Conservation (phyloP, 2,797 vertebrate genomes). For the Gymnopithys bicolor region DNA sequence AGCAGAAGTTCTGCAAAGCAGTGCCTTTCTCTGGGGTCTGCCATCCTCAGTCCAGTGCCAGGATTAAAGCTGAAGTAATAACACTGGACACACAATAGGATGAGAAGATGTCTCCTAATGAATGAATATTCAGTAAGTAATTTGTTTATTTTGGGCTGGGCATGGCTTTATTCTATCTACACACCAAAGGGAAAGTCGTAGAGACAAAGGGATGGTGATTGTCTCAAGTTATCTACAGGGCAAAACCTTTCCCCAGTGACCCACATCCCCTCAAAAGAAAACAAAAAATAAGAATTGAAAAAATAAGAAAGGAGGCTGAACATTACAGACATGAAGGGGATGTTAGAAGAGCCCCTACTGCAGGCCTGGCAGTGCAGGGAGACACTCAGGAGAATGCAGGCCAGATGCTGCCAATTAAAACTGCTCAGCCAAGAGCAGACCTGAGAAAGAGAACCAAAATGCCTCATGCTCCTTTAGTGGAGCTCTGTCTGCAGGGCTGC, state of each 20-base stretch:
- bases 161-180: neutral
- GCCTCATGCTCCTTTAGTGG: neutral
- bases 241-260: neutral
- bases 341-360: neutral
- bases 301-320: neutral
- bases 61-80: neutral
- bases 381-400: neutral
- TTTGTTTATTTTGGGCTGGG: neutral
- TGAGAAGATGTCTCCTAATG: neutral
- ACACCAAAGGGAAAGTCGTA: neutral
- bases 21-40: neutral
- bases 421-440: neutral
- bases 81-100: neutral
- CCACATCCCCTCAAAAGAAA: neutral
- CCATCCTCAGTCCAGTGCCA: neutral
- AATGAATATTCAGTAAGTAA: neutral
- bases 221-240: neutral
- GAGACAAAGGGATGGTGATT: neutral
- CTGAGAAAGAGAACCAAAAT: neutral
- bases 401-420: neutral
- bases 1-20: neutral
- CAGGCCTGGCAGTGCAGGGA: neutral
- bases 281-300: no score
- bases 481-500: neutral
- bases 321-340: neutral